phyloP scores from a whole-genome alignment of 2,888 invertebrate genomes.

The Tenodera sinensis region DNA sequence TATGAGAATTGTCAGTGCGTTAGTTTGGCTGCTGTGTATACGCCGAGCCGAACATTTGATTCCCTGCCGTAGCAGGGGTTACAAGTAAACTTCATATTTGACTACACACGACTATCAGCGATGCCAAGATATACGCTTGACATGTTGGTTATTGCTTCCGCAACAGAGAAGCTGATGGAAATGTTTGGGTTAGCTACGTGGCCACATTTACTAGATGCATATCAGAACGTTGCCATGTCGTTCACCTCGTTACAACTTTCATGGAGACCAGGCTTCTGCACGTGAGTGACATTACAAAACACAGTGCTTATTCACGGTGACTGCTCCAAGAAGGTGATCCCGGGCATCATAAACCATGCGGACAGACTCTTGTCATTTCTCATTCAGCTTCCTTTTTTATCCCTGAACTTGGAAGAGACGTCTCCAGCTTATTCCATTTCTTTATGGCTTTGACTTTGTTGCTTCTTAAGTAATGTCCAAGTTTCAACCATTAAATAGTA shows the following conservation, averaged over 20 bases:
- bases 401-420: not conserved
- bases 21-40: no score
- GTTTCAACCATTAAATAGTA: no score
- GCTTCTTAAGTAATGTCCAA: no score
- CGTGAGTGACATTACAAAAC: not conserved
- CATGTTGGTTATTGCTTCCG: not conserved
- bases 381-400: not conserved
- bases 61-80: no score
- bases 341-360: not conserved
- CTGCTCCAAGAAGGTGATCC: not conserved
- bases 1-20: no score
- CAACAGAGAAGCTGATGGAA: not conserved
- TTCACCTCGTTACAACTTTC: not conserved
- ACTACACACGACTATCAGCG: no score
- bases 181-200: not conserved
- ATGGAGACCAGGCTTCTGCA: not conserved
- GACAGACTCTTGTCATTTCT: not conserved
- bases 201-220: not conserved
- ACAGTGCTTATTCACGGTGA: not conserved
- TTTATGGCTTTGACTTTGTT: no score
- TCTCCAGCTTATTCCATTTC: not conserved
- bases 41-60: no score
- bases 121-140: no score
- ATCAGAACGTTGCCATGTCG: not conserved
- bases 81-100: no score